A percentile compares a stretch with the other conserved stretches of the same genome.
phyloP scores from a whole-genome alignment of 2,113 vertebrate genomes.

The Lepus europaeus region DNA sequence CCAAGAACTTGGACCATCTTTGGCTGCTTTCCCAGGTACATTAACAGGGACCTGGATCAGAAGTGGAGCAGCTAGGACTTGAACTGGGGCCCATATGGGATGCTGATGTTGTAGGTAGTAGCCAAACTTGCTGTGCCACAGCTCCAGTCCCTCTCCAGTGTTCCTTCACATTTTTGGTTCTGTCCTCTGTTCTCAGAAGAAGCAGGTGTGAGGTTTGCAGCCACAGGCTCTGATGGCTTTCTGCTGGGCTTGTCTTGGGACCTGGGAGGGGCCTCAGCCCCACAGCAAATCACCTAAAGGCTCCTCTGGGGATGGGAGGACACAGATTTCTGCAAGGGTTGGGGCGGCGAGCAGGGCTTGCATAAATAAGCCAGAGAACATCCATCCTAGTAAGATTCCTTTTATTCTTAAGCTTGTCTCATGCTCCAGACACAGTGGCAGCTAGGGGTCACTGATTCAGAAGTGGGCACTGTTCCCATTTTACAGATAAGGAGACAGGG shows the following conservation, averaged over 20 bases:
- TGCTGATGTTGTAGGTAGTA: too few species aligned
- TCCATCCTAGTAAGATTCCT: not conserved
- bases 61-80: too few species aligned
- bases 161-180: not conserved
- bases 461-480: not conserved
- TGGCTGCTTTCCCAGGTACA: too few species aligned
- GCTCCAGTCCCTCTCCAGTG: too few species aligned
- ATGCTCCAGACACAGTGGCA: not conserved
- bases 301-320: not conserved
- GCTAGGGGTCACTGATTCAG: not conserved
- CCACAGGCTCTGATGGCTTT: not conserved
- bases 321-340: not conserved
- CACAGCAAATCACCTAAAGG: not conserved
- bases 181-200: constrained; percentile 52
- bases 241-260: not conserved
- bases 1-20: too few species aligned
- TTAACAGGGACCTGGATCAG: too few species aligned
- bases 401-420: not conserved
- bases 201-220: constrained; percentile 40
- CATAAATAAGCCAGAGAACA: not conserved
- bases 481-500: constrained; percentile 32
- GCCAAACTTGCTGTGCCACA: too few species aligned
- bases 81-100: too few species aligned
- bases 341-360: not conserved
- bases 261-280: not conserved